Base-by-base conservation (phyloP, 2,113 vertebrate genomes). In the Herpailurus yagouaroundi region DNA sequence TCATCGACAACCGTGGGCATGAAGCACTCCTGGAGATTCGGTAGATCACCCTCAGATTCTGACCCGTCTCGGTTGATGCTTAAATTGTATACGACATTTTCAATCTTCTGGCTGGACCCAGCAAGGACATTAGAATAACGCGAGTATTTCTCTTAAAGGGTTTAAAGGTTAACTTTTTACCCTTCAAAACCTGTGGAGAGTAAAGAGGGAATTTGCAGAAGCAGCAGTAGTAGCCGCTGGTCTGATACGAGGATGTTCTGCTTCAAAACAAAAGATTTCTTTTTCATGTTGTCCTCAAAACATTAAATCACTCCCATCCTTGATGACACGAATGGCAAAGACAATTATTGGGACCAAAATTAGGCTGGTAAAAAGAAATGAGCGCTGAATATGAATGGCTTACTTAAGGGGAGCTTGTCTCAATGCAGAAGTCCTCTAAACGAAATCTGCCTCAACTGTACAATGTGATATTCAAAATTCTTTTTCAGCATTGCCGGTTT, bases 251-350 rank as follows among this genome's bases (percentile, higher is more conserved):
- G 57, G n/a, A 41, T 16, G 11, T 45, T 19, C 69, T 74, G 41
- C 80, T 50, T 77, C 74, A 27, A 93, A 15, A 96, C 29, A 91
- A 90, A 88, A n/a, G 31, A 85, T 80, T 96, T 64, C 48, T 96
- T 91, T 95, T 91, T 89, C 12, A 71, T 92, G 45, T 89, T 94
- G 27, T 85, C 63, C 69, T 92, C 31, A 88, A 91, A 92, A 83
- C 63, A 77, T 86, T 66, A 96, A 96, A 80, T 77, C 69, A 55
- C n/a, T 90, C 93, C 55, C 55, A 55, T 69, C 66, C 77, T 91
- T 94, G 52, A 82, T 97, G 77, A 94, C 80, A 38, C 18, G 52
- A 80, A 97, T 97, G 91, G 18, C 36, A 95, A 94, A 94, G 97
- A 96, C 95, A 88, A 96, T 91, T 83, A 83, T 60, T 89, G 80